phyloP scores from a whole-genome alignment of 2,113 vertebrate species.

The Sebastes schlegelii region DNA sequence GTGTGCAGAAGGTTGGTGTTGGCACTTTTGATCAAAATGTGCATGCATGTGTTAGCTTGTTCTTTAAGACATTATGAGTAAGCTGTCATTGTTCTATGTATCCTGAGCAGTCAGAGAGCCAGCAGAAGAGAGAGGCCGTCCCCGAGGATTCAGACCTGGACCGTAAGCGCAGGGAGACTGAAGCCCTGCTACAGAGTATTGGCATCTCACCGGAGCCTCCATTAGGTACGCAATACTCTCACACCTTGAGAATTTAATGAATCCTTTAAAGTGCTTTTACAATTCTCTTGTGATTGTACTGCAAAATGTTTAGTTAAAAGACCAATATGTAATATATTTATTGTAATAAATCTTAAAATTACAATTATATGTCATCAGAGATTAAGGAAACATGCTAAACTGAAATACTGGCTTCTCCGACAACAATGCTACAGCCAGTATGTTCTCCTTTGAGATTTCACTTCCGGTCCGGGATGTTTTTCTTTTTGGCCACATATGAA shows the following conservation, averaged over 20 bases:
- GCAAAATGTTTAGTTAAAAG: neutral
- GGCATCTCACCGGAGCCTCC: conserved; percentile 97
- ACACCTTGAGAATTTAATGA: neutral
- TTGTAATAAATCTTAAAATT: no score
- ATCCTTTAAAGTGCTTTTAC: neutral
- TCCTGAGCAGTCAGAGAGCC: conserved; percentile 87
- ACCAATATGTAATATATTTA: no score
- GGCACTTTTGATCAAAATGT: conserved; percentile 40
- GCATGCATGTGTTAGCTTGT: neutral
- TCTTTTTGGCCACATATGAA: no score
- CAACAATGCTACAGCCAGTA: no score
- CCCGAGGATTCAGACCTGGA: conserved; percentile 95
- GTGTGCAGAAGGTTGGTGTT: conserved; percentile 54
- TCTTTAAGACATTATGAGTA: neutral
- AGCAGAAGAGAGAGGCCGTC: conserved; percentile 91
- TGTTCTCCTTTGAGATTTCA: no score
- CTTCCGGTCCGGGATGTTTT: no score
- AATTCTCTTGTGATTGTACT: neutral
- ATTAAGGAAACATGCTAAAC: no score
- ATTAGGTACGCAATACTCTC: conserved; percentile 84
- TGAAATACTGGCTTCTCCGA: no score
- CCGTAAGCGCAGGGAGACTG: conserved; percentile 95
- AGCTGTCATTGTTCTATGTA: neutral
- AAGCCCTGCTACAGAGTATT: conserved; percentile 96
- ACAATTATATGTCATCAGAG: no score